Base-by-base conservation (phyloP, 2,113 vertebrate species). In the Lepus europaeus region DNA sequence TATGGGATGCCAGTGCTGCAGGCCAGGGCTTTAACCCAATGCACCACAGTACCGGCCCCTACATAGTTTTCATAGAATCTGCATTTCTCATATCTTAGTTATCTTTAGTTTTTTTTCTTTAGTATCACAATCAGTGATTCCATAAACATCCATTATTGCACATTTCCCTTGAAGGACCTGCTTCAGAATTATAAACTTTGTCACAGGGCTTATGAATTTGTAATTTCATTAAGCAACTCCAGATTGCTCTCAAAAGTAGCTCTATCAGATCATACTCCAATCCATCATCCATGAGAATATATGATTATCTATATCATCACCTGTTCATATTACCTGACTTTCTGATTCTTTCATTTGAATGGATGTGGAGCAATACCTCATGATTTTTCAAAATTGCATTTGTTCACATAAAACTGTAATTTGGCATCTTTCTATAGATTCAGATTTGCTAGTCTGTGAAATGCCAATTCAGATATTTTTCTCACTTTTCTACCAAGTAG, bases 381-480 rank as follows among this genome's bases (percentile, higher is more conserved):
- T 86, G 36, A 1, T 69, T 95, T 95, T 95, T 53, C 20, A 87
- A 95, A 88, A 78, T 82, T 89, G 31, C 25, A 66, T 90, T 92
- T 83, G 76, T 92, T 29, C 53, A 66, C 81, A 19, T 64, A 77
- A 10, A 86, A 88, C 79, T 80, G 0, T 29, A 83, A 83, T 70
- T 53, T 59, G 31, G 4, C 27, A 53, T 83, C 66, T 95, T 85
- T 64, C 80, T n/a, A 56, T 16, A 85, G 69, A 45, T 56, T 29
- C 27, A 49, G 25, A 83, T 94, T 70, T 86, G n/a, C 22, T 81
- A 39, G 20, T 49, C 64, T 93, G 22, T 61, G 45, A 91, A 64
- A 94, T 53, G 2, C 17, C 59, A 59, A 12, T 79, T 95, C 49
- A 95, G 49, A 70, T 78, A 74, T 66, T 73, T 76, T 89, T 9